Conservation (phyloP, 2,888 invertebrate species). For the Philhelius pedissequus region DNA sequence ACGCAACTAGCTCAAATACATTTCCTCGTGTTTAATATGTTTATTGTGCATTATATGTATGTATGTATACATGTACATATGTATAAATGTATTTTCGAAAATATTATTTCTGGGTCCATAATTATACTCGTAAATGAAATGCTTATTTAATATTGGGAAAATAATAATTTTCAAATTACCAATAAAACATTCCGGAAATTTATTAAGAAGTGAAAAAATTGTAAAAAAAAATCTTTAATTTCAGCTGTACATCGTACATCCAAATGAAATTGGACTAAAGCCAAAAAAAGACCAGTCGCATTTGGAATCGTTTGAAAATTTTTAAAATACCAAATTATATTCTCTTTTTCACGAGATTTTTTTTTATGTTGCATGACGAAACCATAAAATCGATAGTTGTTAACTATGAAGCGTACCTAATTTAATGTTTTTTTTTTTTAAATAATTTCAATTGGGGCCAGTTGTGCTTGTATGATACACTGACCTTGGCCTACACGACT, state of each 20-base stretch:
- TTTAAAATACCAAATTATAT: not conserved
- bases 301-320: slow-evolving; percentile 1
- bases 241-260: slow-evolving; percentile 6
- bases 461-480: not conserved
- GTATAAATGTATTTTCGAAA: too few relatives aligned
- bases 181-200: slow-evolving; percentile 41
- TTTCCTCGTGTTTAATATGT: too few relatives aligned
- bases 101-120: not conserved
- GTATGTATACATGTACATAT: too few relatives aligned
- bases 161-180: slow-evolving; percentile 3
- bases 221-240: slow-evolving; percentile 6
- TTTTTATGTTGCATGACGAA: not conserved
- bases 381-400: not conserved
- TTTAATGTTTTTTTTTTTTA: not conserved
- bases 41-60: too few relatives aligned
- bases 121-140: slow-evolving; percentile 7
- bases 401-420: not conserved
- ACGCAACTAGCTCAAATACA: too few relatives aligned
- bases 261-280: slow-evolving; percentile 40
- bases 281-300: slow-evolving; percentile 32
- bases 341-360: not conserved
- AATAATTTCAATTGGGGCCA: not conserved
- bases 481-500: too few relatives aligned
- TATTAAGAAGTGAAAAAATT: slow-evolving; percentile 29
- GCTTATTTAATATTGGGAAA: not conserved